Percentiles rank a stretch among this genome's conserved stretches.
Evolutionary conservation across 2,888 invertebrate species (phyloP).

Genomic region (Lasioglossum marginatum): DNA sequence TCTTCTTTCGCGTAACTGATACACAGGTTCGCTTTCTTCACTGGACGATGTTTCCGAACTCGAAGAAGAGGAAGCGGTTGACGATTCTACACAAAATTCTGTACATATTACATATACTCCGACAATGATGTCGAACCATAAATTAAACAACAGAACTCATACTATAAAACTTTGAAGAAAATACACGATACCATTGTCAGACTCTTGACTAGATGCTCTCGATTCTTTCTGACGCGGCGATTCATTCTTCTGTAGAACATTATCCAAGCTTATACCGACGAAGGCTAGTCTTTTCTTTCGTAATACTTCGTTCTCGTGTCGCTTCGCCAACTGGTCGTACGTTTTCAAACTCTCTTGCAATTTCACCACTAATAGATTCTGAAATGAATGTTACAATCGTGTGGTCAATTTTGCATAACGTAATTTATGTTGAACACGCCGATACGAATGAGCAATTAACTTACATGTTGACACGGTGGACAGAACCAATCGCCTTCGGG

Average conservation of each 20-base stretch:
- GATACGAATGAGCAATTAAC: constrained; percentile 77
- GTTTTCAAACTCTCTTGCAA: constrained; percentile 91
- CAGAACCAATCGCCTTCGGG: constrained; percentile 99
- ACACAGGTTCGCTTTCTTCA: constrained; percentile 91
- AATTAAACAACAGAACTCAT: not conserved
- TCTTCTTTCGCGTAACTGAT: constrained; percentile 92
- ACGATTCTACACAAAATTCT: constrained; percentile 54
- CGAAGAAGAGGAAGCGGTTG: constrained; percentile 77
- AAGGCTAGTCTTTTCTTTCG: constrained; percentile 90
- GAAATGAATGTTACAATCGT: constrained; percentile 61
- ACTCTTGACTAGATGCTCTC: constrained; percentile 76
- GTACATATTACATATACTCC: not conserved
- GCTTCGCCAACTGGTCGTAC: constrained; percentile 90
- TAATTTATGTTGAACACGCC: not conserved
- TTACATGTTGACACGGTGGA: constrained; percentile 97
- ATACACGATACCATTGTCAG: constrained; percentile 65
- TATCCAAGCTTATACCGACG: constrained; percentile 91
- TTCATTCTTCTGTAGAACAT: constrained; percentile 86
- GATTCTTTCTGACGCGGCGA: constrained; percentile 71
- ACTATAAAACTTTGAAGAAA: not conserved
- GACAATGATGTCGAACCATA: not conserved
- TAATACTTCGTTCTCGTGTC: constrained; percentile 88
- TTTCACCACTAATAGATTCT: constrained; percentile 89
- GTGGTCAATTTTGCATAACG: not conserved
- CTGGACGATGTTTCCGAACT: constrained; percentile 83